phyloP scores from a whole-genome alignment of 1,140 invertebrate genomes.

The Planococcus citri region DNA sequence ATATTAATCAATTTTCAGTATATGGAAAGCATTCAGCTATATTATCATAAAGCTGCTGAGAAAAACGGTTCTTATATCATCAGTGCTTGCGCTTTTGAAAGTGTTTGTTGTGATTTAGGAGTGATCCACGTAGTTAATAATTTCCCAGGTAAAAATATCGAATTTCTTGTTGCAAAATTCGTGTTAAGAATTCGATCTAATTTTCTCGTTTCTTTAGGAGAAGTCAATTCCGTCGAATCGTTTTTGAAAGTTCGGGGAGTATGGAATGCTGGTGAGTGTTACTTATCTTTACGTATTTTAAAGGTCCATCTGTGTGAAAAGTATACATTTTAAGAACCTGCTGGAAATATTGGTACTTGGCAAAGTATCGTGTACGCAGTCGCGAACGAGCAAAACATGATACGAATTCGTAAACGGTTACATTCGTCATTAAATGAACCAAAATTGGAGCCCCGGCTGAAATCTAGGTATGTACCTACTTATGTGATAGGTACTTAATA shows the following conservation, averaged over 20 bases:
- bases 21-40: slow-evolving; percentile 70
- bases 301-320: too few species aligned
- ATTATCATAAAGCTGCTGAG: slow-evolving; percentile 62
- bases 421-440: slow-evolving; percentile 35
- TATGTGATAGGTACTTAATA: too few species aligned
- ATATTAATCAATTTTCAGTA: slow-evolving; percentile 42
- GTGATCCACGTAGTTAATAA: slow-evolving; percentile 55
- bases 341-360: slow-evolving; percentile 66
- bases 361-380: slow-evolving; percentile 64
- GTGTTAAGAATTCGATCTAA: too few species aligned
- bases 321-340: slow-evolving; percentile 29
- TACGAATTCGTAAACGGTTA: slow-evolving; percentile 46
- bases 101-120: slow-evolving; percentile 77
- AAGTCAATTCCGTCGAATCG: neutral
- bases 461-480: neutral
- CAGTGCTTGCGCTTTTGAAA: slow-evolving; percentile 85
- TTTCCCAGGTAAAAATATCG: slow-evolving; percentile 45
- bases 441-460: neutral
- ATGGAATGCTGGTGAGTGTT: neutral
- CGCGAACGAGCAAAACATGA: slow-evolving; percentile 47
- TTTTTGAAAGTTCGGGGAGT: neutral
- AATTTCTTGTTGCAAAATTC: neutral
- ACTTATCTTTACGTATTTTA: too few species aligned
- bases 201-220: neutral
- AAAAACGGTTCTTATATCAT: slow-evolving; percentile 71